phyloP scores from a whole-genome alignment of 2,113 vertebrate genomes.

The Lagopus leucura region DNA sequence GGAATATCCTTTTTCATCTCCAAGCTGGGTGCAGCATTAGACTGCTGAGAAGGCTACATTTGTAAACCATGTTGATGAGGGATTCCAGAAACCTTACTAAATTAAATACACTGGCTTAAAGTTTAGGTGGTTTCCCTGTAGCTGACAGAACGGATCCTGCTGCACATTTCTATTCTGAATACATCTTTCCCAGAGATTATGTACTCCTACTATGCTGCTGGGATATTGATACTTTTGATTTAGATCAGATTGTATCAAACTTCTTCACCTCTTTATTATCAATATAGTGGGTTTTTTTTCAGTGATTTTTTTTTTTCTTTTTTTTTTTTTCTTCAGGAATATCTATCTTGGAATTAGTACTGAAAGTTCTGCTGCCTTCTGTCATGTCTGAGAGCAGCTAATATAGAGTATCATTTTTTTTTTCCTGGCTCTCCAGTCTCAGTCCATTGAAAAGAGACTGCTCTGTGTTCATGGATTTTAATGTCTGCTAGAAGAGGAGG shows the following conservation, averaged over 20 bases:
- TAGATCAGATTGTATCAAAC: neutral
- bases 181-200: neutral
- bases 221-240: neutral
- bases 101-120: neutral
- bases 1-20: conserved; percentile 10
- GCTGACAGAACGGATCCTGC: conserved; percentile 12
- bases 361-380: neutral
- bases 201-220: neutral
- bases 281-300: neutral
- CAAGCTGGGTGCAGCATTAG: neutral
- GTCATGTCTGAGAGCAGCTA: neutral
- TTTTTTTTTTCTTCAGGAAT: neutral
- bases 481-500: neutral
- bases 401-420: neutral
- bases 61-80: conserved; percentile 17
- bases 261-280: neutral
- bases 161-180: neutral
- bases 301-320: neutral
- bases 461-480: neutral
- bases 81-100: conserved; percentile 19
- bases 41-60: conserved; percentile 37
- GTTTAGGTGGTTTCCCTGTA: conserved; percentile 20
- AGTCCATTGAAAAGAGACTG: neutral
- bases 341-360: neutral
- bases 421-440: neutral